Base-by-base conservation (phyloP, 1,140 invertebrate genomes). In the Bombus pascuorum region DNA sequence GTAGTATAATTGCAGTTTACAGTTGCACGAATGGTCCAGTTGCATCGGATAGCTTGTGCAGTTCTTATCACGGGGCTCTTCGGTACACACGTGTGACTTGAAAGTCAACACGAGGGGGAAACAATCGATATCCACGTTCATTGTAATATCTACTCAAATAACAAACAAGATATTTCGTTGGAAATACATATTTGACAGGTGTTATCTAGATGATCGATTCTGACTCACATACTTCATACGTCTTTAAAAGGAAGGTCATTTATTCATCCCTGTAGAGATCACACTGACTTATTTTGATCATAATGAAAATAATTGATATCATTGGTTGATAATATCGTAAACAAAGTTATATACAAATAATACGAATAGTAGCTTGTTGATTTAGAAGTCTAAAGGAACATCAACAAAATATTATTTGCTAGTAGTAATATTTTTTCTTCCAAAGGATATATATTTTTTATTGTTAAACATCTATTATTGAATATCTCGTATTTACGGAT, bases 1-100 rank as follows among this genome's bases (percentile, higher is more conserved):
- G 73, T 53, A 37, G 73, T 75, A 44, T 57, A 75, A 75, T 75
- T 75, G 73, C 73, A 75, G 32, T 75, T 57, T 57, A 12, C n/a
- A 37, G 25, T 25, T 53, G 44, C 73, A 34, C 47, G 10, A 75
- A 13, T 15, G 47, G 8, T 57, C 44, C n/a, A 75, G 32, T 74
- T 74, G 72, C 72, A 32, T 44, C n/a, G 72, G 15, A 8, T n/a
- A 47, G 73, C 44, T n/a, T 34, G 42, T 32, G 22, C n/a, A 53
- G 73, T 75, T 75, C 47, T 75, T 75, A 75, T 25, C 73, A 22
- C 10, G 10, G 10, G 32, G 28, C 1, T 22, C 18, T 75, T 75
- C 34, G 44, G 73, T 75, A 53, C 73, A 34, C 32, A 75, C 47
- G 32, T 34, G 47, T 37, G 44, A 75, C 53, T 39, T 25, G 18